Percentiles rank a stretch among this genome's conserved stretches.
Evolutionary conservation across 2,888 invertebrate genomes (phyloP).

Genomic region (Phania funesta): DNA sequence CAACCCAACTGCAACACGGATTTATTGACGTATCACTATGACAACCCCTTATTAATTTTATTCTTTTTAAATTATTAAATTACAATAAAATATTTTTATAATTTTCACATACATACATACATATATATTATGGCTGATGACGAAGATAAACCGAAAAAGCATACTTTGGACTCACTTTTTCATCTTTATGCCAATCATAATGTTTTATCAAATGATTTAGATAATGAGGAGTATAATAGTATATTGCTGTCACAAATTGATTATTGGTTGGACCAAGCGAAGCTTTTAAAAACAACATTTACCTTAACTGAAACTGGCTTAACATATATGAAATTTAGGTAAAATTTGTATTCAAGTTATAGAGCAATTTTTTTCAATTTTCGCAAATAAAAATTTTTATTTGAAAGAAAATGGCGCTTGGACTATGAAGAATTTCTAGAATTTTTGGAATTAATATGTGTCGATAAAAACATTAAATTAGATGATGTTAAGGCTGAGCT

Average conservation of each 20-base stretch:
- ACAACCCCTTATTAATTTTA: slow-evolving; percentile 3
- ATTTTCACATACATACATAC: background rate
- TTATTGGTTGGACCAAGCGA: slow-evolving; percentile 71
- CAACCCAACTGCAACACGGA: too few relatives aligned
- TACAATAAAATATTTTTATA: background rate
- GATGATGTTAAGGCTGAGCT: slow-evolving; percentile 69
- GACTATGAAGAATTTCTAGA: slow-evolving; percentile 72
- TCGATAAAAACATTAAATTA: slow-evolving; percentile 63
- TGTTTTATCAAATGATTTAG: slow-evolving; percentile 68
- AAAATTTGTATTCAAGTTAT: background rate
- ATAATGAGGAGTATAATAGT: slow-evolving; percentile 70
- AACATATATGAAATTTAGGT: slow-evolving; percentile 73
- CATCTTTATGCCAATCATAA: slow-evolving; percentile 71
- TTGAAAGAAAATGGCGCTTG: slow-evolving; percentile 71
- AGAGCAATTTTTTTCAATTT: too few relatives aligned
- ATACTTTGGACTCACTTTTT: slow-evolving; percentile 71
- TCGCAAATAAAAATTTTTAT: background rate
- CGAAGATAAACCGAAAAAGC: slow-evolving; percentile 69
- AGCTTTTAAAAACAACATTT: slow-evolving; percentile 69
- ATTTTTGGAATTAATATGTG: slow-evolving; percentile 68
- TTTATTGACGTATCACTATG: slow-evolving; percentile 6
- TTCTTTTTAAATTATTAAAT: background rate
- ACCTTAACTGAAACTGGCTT: slow-evolving; percentile 71
- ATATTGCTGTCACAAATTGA: slow-evolving; percentile 73
- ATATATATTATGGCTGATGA: slow-evolving; percentile 67